Conservation (phyloP, 2,888 invertebrate genomes). For the Flexamia atlantica region DNA sequence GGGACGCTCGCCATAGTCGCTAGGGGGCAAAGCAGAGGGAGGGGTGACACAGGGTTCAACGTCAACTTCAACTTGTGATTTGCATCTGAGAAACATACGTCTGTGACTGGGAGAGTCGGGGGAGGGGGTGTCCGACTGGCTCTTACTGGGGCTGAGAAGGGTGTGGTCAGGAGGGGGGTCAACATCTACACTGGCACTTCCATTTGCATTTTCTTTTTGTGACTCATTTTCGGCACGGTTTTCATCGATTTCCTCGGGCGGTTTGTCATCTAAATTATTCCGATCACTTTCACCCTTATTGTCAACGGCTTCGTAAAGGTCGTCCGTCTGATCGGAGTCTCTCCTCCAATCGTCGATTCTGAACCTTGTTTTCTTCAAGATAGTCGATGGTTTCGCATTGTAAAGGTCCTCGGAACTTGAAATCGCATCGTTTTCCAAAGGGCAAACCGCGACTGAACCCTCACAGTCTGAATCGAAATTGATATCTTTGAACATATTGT, state of each 20-base stretch:
- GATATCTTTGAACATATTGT: conserved; percentile 43
- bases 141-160: conserved; percentile 13
- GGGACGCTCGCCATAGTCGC: conserved; percentile 69
- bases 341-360: conserved; percentile 45
- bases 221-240: background rate
- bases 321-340: conserved; percentile 53
- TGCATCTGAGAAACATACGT: conserved; percentile 56
- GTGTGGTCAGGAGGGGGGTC: conserved; percentile 45
- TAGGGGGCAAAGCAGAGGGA: conserved; percentile 64
- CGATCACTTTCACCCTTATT: background rate
- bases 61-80: conserved; percentile 52
- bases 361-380: conserved; percentile 57
- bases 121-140: conserved; percentile 27
- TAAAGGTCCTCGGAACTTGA: conserved; percentile 45
- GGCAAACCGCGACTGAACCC: conserved; percentile 30
- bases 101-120: conserved; percentile 48
- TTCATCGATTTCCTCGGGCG: background rate
- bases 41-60: conserved; percentile 55
- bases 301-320: conserved; percentile 33
- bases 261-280: too few relatives aligned
- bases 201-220: conserved; percentile 20
- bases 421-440: conserved; percentile 23
- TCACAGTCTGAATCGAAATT: conserved; percentile 53
- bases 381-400: background rate
- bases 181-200: conserved; percentile 44